Conservation (phyloP, 2,113 vertebrate species). For the Phycodurus eques region DNA sequence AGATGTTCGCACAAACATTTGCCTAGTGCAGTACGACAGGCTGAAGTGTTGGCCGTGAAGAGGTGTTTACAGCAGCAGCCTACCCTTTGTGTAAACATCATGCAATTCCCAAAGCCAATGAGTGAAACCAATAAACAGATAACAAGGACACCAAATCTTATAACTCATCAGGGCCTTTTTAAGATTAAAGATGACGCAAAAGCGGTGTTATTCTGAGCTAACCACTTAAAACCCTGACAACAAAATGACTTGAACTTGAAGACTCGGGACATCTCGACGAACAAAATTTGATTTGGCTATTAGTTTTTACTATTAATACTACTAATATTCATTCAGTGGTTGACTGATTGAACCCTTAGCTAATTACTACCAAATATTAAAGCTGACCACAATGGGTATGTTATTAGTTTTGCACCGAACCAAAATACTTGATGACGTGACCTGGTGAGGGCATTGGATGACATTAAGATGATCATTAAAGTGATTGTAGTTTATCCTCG, state of each 20-base stretch:
- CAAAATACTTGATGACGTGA: slow-evolving; percentile 5
- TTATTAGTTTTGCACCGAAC: slow-evolving; percentile 2
- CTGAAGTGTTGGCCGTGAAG: slow-evolving; percentile 34
- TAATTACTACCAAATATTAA: background rate
- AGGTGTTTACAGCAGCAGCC: slow-evolving; percentile 35
- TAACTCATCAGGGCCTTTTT: background rate
- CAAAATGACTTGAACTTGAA: background rate
- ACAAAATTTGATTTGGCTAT: background rate
- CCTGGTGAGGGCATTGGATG: background rate
- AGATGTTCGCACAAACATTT: slow-evolving; percentile 76
- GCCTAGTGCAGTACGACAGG: slow-evolving; percentile 59
- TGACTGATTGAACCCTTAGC: background rate
- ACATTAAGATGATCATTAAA: slow-evolving; percentile 9
- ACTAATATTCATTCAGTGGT: background rate
- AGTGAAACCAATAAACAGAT: background rate
- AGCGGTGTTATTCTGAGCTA: background rate
- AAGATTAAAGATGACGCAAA: background rate
- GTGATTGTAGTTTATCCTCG: background rate
- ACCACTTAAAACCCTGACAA: background rate
- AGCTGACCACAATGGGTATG: background rate
- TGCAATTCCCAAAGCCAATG: background rate
- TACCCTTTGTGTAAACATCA: background rate
- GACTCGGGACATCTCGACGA: background rate
- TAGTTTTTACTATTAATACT: background rate
- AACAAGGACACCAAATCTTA: background rate